Percentiles rank a stretch among this genome's conserved stretches.
phyloP scores from a whole-genome alignment of 1,140 invertebrate species.

The Heliconius hewitsoni region DNA sequence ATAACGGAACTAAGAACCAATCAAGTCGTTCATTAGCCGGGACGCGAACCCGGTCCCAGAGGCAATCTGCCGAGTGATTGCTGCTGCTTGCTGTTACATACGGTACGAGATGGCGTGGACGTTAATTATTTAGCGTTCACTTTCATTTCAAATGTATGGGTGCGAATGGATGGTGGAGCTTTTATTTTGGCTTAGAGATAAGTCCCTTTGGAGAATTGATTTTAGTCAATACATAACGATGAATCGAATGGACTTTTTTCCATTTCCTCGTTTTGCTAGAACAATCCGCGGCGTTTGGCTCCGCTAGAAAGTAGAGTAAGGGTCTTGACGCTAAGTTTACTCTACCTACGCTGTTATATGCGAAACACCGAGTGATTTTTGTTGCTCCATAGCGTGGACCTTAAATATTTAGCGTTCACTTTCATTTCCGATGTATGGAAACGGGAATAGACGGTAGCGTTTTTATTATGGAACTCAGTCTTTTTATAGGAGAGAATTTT shows the following conservation, averaged over 20 bases:
- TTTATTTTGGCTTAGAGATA: not conserved
- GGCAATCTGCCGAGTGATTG: slow-evolving; percentile 6
- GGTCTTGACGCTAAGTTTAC: too few relatives aligned
- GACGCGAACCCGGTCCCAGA: slow-evolving; percentile 7
- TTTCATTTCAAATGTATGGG: not conserved
- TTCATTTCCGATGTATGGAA: not conserved
- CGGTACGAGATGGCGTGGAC: not conserved
- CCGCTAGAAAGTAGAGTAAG: not conserved
- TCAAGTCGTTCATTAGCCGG: slow-evolving; percentile 3
- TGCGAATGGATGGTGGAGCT: not conserved
- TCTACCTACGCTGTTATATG: too few relatives aligned
- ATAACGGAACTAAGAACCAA: not conserved
- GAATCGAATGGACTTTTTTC: not conserved
- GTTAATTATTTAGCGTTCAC: slow-evolving; percentile 10
- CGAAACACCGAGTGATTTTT: too few relatives aligned
- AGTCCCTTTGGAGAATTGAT: not conserved
- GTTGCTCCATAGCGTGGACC: not conserved
- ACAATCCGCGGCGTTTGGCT: not conserved
- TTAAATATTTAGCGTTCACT: slow-evolving; percentile 3
- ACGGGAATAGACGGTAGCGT: not conserved
- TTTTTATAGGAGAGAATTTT: too few relatives aligned
- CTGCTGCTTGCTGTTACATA: not conserved
- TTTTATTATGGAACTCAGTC: not conserved
- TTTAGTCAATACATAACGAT: not conserved
- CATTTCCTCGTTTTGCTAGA: not conserved